phyloP scores from a whole-genome alignment of 1,140 invertebrate genomes.

The Leptinotarsa undecemlineata region DNA sequence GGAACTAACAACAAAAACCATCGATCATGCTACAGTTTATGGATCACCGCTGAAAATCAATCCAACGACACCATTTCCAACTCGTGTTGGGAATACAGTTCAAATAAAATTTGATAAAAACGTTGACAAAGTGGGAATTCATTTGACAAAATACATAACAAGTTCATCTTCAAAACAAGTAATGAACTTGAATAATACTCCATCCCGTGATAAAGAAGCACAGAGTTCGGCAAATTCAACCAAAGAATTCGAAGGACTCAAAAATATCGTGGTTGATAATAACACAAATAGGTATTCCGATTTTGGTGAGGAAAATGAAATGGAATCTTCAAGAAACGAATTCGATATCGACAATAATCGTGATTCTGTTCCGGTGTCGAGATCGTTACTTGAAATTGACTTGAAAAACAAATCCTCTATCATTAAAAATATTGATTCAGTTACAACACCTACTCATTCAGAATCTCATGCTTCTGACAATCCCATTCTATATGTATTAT shows the following conservation, averaged over 20 bases:
- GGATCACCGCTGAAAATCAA: slow-evolving; percentile 25
- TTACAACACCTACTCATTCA: not conserved
- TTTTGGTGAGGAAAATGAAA: no score
- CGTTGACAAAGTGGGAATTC: slow-evolving; percentile 32
- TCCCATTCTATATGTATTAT: slow-evolving; percentile 44
- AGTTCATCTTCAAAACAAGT: not conserved
- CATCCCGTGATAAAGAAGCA: not conserved
- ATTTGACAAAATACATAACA: slow-evolving; percentile 32
- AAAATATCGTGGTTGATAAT: no score
- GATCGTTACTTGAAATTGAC: no score
- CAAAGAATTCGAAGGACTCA: no score
- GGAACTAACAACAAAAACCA: slow-evolving; percentile 23
- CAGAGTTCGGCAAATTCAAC: no score
- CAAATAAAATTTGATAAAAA: slow-evolving; percentile 35
- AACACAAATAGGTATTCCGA: no score
- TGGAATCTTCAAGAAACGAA: no score
- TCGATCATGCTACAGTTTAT: slow-evolving; percentile 39
- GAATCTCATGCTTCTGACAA: slow-evolving; percentile 19
- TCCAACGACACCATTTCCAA: slow-evolving; percentile 26
- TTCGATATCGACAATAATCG: no score
- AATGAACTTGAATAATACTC: not conserved
- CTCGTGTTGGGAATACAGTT: slow-evolving; percentile 21
- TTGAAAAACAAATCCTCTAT: no score
- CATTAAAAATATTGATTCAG: no score
- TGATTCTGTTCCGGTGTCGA: no score